Percentiles rank a stretch among this genome's conserved stretches.
Conservation (phyloP, 2,113 vertebrate species). For the Petrocephalus zakoni region DNA sequence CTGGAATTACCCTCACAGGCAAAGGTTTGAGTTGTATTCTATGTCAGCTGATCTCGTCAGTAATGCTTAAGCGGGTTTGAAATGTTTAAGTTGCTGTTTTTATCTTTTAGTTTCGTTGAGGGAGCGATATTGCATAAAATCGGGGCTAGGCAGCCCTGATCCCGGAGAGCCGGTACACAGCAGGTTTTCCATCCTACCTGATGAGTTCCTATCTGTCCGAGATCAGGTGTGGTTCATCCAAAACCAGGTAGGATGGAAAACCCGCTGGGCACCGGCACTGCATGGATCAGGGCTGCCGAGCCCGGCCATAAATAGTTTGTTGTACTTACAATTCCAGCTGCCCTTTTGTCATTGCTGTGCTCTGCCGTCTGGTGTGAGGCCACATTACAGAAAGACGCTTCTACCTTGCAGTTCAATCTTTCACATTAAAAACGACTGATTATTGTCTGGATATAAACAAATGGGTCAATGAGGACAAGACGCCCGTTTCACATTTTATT, state of each 20-base stretch:
- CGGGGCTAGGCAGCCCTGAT: too few relatives aligned
- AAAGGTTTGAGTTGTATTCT: not conserved
- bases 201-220: too few relatives aligned
- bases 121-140: not conserved
- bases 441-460: not conserved
- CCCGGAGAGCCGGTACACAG: too few relatives aligned
- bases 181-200: too few relatives aligned
- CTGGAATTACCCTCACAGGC: not conserved
- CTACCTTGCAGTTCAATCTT: not conserved
- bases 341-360: not conserved
- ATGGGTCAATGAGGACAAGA: not conserved
- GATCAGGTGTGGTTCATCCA: too few relatives aligned
- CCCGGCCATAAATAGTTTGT: not conserved
- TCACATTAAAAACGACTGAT: not conserved
- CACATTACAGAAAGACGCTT: not conserved
- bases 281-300: not conserved
- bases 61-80: not conserved
- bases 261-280: not conserved
- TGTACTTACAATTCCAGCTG: not conserved
- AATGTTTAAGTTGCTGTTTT: not conserved
- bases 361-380: not conserved
- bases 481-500: not conserved
- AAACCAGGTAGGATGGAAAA: not conserved
- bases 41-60: not conserved
- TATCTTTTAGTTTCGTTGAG: not conserved